phyloP scores from a whole-genome alignment of 2,113 vertebrate genomes.

The Silurus meridionalis region DNA sequence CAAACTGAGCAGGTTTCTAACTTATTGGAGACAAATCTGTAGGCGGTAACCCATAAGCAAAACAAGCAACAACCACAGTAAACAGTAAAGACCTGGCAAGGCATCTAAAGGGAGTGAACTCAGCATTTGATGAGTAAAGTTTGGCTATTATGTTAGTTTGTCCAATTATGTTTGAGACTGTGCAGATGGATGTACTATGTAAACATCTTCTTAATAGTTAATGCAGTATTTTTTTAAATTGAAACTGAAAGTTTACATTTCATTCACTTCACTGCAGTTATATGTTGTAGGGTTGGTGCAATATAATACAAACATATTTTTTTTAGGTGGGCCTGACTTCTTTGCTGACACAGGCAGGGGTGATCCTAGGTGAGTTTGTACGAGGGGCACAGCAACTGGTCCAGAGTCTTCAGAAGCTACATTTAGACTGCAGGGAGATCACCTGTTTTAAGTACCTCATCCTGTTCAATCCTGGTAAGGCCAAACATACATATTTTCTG shows the following conservation, averaged over 20 bases:
- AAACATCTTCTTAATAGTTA: too few species aligned
- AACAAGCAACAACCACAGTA: too few species aligned
- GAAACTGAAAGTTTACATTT: not conserved
- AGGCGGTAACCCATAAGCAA: too few species aligned
- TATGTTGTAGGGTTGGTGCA: not conserved
- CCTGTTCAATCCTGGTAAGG: constrained; percentile 90
- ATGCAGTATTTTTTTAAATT: too few species aligned
- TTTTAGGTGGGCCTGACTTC: constrained; percentile 79
- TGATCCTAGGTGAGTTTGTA: constrained; percentile 76
- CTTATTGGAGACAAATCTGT: too few species aligned
- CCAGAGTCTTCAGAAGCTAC: constrained; percentile 77
- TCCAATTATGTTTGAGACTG: too few species aligned
- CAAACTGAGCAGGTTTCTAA: too few species aligned
- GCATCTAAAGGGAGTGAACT: too few species aligned
- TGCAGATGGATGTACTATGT: too few species aligned
- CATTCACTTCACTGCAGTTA: not conserved
- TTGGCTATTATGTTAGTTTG: too few species aligned
- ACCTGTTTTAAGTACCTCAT: constrained; percentile 91
- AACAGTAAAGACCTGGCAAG: too few species aligned
- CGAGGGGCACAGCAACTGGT: constrained; percentile 81
- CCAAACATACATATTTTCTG: not conserved
- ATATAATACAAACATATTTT: constrained; percentile 10
- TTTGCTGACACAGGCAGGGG: constrained; percentile 73
- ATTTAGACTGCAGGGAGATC: constrained; percentile 85
- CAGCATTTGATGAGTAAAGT: too few species aligned